Base-by-base conservation (phyloP, 1,140 invertebrate genomes). In the Aplysia californica region DNA sequence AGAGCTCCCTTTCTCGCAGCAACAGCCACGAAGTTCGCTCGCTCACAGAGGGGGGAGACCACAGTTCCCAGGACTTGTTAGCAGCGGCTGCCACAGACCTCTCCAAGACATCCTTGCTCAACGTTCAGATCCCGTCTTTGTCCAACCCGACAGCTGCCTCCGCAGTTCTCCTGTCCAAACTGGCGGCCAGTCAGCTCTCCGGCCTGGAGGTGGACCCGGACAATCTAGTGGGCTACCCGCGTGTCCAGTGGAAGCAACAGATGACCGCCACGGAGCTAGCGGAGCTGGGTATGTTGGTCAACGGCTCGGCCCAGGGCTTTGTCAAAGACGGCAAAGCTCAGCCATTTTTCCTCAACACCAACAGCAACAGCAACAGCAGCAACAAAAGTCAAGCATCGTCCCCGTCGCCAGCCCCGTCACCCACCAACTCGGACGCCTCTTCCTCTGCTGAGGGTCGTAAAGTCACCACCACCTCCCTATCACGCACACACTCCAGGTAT, bases 401-500 rank as follows among this genome's bases (percentile, higher is more conserved):
- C 4, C 72, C 72, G 0, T 75, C 72, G 2, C 61, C 72, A 1
- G 72, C 39, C 20, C 61, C 72, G 29, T 75, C 72, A 1, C 72
- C 72, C 20, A 66, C 61, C 20, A 66, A 36, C 21, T 65, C 72
- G 3, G 72, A 66, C 56, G 26, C 61, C 67, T 5, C 68, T 39
- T 50, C 70, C 29, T 56, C 77, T n/a, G 66, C 80, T 56, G 86
- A 85, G 79, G 84, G 85, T 33, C 77, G 86, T 10, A 88, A 86
- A 67, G 82, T 85, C n/a, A 80, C 70, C n/a, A 71, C 68, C 2
- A 84, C 87, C 23, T 87, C 86, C 38, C 75, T 88, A n/a, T 87
- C 87, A 20, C 84, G 87, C 61, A 87, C 87, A 64, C 87, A 88
- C 76, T 88, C 87, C 72, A 86, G 87, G 87, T 88, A 77, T 75